Evolutionary conservation across 2,797 vertebrate genomes (phyloP), one percentile per base, ranked within the genome.

Genomic region (Glyptemys insculpta): DNA sequence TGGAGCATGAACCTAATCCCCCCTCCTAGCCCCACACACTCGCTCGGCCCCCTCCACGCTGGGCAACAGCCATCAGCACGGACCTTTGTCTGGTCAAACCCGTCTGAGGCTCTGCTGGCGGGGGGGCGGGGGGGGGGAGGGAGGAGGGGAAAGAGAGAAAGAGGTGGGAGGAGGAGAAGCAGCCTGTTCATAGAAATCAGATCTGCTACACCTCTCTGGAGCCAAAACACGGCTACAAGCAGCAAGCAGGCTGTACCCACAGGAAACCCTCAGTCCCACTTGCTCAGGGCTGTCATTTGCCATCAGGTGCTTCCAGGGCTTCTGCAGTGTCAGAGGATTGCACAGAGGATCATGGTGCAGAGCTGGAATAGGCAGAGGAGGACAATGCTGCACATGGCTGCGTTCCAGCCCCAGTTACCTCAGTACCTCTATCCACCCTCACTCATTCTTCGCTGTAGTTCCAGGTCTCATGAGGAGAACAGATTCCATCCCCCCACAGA

Each of bases 21-120:
- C 19, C 8, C 41, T 0, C 59, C 72, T 57, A 86, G 84, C 27
- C 19, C 0, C 47, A 15, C 1, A 29, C 0, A 3, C 19, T 31
- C 47, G n/a, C 29, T 50, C 0, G 0, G 3, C 57, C 12, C 11
- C 16, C 11, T 37, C 8, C n/a, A 21, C 8, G n/a, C 31, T 19
- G 62, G 57, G 14, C 57, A 62, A 15, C 57, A 31, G 31, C 59
- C 12, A 29, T n/a, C 49, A 34, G 34, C 44, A 47, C 5, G 27
- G 21, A 44, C 14, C 18, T 53, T 54, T 54, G 53, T 76, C n/a
- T 37, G 62, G 37, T 27, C 44, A 19, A 18, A 34, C 12, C 23
- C 15, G 16, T 5, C 23, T 27, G 37, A n/a, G 29, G 23, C 15
- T 41, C 5, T 68, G 16, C n/a, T n/a, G 65, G n/a, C 31, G n/a